phyloP scores from a whole-genome alignment of 92 coral and sea anemone species.

The Porites rus region DNA sequence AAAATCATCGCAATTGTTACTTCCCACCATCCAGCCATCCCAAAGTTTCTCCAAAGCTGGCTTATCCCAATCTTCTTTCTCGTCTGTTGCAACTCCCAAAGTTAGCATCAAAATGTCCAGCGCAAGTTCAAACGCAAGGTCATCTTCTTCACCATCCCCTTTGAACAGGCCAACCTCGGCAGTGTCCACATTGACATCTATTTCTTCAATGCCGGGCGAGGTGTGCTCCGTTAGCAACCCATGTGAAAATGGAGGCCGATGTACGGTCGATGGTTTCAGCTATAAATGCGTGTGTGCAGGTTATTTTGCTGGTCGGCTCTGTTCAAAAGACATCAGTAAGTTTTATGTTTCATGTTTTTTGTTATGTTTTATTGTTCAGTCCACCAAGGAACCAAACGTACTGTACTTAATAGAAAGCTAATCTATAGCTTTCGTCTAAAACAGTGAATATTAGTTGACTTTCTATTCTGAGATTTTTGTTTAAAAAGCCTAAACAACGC shows the following conservation, averaged over 20 bases:
- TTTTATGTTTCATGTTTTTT: background rate
- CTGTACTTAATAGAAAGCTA: background rate
- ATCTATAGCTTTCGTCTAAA: background rate
- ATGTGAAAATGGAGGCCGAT: conserved; percentile 24
- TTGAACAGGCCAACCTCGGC: background rate
- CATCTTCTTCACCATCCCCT: background rate
- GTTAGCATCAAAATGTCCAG: background rate
- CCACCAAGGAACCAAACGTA: background rate
- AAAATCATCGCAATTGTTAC: background rate
- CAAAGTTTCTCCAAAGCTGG: background rate
- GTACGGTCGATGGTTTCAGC: conserved; percentile 8
- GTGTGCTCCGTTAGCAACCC: background rate
- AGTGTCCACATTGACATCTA: background rate
- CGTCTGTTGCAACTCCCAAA: background rate
- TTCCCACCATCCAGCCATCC: no score
- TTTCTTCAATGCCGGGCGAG: background rate
- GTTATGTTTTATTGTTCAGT: background rate
- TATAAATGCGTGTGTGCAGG: conserved; percentile 16
- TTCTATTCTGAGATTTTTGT: no score
- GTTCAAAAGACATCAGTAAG: conserved; percentile 28
- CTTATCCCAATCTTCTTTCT: background rate
- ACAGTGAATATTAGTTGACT: no score
- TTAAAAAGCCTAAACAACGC: no score
- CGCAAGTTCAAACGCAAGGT: background rate
- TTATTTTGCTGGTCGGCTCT: conserved; percentile 10